A percentile compares a stretch with the other conserved stretches of the same genome.
These are phyloP conservation scores for Heliocidaris erythrogramma DNA, from an alignment of 35 echinoderm and acorn worm genomes.

Conservation along the genomic window DNA sequence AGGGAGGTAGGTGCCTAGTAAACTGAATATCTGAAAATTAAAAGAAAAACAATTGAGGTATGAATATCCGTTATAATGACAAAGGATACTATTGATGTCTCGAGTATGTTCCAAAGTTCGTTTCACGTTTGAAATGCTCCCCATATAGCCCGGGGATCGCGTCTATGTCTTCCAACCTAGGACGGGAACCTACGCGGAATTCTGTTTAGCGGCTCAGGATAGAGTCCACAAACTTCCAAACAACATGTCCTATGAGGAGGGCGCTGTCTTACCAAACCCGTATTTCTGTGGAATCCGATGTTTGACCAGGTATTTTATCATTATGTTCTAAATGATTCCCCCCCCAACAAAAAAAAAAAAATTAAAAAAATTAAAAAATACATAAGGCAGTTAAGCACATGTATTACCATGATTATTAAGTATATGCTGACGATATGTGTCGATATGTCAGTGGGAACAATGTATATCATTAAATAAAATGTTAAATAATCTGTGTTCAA, in stretches of 20 bases:
- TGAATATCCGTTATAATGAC: background rate
- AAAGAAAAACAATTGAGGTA: background rate
- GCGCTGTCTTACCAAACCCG: conserved; percentile 62
- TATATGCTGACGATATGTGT: no score
- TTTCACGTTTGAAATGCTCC: background rate
- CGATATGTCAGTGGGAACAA: no score
- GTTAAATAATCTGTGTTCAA: no score
- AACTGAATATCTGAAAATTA: no score
- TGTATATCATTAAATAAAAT: no score
- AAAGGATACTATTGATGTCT: background rate
- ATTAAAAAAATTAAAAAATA: no score
- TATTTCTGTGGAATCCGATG: conserved; percentile 43
- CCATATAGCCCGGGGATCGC: conserved; percentile 55
- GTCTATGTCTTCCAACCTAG: conserved; percentile 53
- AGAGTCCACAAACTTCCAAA: conserved; percentile 34
- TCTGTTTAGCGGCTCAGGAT: conserved; percentile 33
- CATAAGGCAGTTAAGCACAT: no score
- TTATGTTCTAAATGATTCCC: no score
- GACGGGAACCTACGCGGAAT: conserved; percentile 56
- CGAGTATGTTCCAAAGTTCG: background rate
- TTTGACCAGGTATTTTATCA: background rate
- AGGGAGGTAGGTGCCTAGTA: no score
- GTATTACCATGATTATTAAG: no score
- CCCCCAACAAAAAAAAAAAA: no score
- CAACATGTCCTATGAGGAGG: conserved; percentile 60